A percentile compares a stretch with the other conserved stretches of the same genome.
Conservation (phyloP, 2,888 invertebrate genomes). For the Scrobipalpa atriplicella region DNA sequence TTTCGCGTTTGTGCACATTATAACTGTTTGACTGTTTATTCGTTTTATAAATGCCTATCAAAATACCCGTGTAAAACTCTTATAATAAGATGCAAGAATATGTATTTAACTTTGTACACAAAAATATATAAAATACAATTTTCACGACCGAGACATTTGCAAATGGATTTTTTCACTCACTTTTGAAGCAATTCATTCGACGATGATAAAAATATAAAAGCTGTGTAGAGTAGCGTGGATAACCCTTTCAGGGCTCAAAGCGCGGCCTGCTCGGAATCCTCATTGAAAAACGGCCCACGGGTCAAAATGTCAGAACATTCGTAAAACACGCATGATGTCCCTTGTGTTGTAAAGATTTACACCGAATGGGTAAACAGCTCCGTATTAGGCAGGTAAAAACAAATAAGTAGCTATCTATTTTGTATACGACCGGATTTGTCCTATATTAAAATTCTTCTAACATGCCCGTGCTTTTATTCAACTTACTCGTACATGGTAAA, state of each 20-base stretch:
- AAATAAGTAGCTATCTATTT: background rate
- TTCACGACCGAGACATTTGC: conserved; percentile 47
- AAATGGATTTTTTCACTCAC: conserved; percentile 65
- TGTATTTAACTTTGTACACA: background rate
- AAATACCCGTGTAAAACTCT: background rate
- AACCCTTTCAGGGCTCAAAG: conserved; percentile 71
- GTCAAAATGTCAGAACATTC: conserved; percentile 62
- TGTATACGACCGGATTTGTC: background rate
- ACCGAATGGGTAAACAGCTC: conserved; percentile 35
- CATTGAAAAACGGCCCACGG: conserved; percentile 70
- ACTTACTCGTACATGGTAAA: background rate
- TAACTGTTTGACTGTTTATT: too few relatives aligned
- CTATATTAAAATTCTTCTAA: conserved; percentile 10
- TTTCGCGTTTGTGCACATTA: too few relatives aligned
- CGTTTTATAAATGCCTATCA: too few relatives aligned
- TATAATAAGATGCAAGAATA: too few relatives aligned
- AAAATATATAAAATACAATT: background rate
- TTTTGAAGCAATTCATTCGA: conserved; percentile 65
- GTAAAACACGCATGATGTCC: conserved; percentile 49
- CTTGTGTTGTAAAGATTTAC: conserved; percentile 43
- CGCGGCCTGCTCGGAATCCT: conserved; percentile 54
- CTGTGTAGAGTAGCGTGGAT: conserved; percentile 60
- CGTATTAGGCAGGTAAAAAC: conserved; percentile 1
- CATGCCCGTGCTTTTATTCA: background rate
- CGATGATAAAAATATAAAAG: conserved; percentile 74